Conservation (phyloP, 2,113 vertebrate species). For the Balaeniceps rex region DNA sequence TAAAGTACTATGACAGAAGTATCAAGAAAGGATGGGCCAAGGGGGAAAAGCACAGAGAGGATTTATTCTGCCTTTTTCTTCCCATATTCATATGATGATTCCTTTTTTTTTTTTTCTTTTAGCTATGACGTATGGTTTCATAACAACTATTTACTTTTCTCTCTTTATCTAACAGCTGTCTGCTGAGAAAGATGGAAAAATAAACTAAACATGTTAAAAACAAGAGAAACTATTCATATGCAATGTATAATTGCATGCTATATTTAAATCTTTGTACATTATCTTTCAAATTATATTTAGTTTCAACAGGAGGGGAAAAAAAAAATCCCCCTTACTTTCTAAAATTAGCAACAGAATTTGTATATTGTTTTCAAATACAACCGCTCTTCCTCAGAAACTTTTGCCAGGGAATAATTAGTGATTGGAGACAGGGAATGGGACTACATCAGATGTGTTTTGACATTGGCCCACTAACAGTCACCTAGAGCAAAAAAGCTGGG, state of each 20-base stretch:
- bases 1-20: neutral
- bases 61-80: neutral
- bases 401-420: constrained; percentile 16
- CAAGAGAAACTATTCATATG: constrained; percentile 15
- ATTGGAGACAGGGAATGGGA: constrained; percentile 20
- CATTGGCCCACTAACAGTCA: neutral
- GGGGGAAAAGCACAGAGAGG: neutral
- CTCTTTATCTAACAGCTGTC: constrained; percentile 55
- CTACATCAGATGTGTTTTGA: constrained; percentile 30
- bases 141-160: constrained; percentile 58
- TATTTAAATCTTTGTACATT: constrained; percentile 35
- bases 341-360: constrained; percentile 41
- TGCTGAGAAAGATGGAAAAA: constrained; percentile 35
- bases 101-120: neutral
- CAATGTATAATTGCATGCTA: neutral
- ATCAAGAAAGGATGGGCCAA: neutral
- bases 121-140: neutral
- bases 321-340: constrained; percentile 11
- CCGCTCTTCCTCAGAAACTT: constrained; percentile 18
- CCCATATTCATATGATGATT: neutral
- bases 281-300: constrained; percentile 57
- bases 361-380: constrained; percentile 42
- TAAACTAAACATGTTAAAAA: constrained; percentile 19
- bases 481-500: neutral
- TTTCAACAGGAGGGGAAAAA: neutral